phyloP scores from a whole-genome alignment of 2,113 vertebrate species.

The Thryonomys swinderianus region DNA sequence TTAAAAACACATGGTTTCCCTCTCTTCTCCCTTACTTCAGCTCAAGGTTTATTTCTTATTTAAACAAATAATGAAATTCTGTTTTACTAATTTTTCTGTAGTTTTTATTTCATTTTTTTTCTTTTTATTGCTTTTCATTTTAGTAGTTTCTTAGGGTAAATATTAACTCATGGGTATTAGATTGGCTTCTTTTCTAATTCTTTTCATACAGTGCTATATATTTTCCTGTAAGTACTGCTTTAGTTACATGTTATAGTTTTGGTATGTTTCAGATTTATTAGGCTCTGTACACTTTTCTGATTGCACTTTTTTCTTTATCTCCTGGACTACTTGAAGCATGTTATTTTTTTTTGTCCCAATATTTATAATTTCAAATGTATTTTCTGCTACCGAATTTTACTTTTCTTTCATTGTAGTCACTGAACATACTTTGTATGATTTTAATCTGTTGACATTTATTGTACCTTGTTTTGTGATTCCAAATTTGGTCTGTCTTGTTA shows the following conservation, averaged over 20 bases:
- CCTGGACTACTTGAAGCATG: not conserved
- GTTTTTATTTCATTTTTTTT: not conserved
- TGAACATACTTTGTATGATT: not conserved
- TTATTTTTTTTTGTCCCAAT: not conserved
- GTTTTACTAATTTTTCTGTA: not conserved
- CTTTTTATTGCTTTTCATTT: not conserved
- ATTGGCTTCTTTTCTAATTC: not conserved
- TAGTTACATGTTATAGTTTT: not conserved
- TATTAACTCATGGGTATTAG: not conserved
- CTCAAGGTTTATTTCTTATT: not conserved
- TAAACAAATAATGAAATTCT: not conserved
- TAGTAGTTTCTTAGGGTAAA: not conserved
- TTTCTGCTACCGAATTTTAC: not conserved
- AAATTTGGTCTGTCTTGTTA: not conserved
- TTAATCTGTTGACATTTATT: constrained; percentile 19
- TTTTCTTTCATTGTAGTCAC: not conserved
- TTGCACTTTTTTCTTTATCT: not conserved
- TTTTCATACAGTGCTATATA: not conserved
- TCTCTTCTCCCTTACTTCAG: not conserved
- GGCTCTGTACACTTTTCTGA: not conserved
- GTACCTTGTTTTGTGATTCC: not conserved
- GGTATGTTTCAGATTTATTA: not conserved
- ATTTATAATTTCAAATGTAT: constrained; percentile 20
- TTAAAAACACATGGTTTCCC: no score
- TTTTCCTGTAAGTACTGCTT: not conserved